Conservation (phyloP, 2,888 invertebrate genomes). For the Silvanus unidentatus region DNA sequence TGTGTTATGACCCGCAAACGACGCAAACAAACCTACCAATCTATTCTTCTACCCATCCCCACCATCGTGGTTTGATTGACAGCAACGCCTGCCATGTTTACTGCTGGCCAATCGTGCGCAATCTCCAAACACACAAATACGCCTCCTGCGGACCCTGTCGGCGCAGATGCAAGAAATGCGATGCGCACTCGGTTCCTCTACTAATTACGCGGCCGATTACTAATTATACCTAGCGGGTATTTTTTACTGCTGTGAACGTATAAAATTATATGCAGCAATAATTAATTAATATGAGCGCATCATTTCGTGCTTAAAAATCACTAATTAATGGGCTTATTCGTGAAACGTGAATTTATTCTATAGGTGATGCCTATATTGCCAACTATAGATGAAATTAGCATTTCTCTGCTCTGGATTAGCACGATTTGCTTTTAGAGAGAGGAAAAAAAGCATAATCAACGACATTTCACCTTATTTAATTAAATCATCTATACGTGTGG, state of each 20-base stretch:
- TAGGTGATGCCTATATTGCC: too few species aligned
- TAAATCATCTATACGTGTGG: too few species aligned
- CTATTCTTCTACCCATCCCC: constrained; percentile 35
- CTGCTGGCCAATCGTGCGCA: constrained; percentile 35
- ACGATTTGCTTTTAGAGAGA: too few species aligned
- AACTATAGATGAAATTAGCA: too few species aligned
- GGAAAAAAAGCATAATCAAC: too few species aligned
- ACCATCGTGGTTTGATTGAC: constrained; percentile 38
- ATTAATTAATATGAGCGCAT: constrained; percentile 47
- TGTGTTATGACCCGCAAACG: constrained; percentile 35
- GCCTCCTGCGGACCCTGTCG: constrained; percentile 15
- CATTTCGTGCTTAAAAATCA: constrained; percentile 45
- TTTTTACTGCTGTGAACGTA: constrained; percentile 38
- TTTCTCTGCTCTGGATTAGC: too few species aligned
- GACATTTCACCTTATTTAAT: too few species aligned
- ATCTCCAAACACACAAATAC: constrained; percentile 22
- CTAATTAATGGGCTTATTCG: constrained; percentile 37
- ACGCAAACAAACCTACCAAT: constrained; percentile 26
- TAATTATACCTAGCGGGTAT: constrained; percentile 49
- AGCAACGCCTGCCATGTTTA: constrained; percentile 46
- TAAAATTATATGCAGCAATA: constrained; percentile 38
- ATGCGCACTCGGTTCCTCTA: constrained; percentile 24
- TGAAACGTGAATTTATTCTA: constrained; percentile 2
- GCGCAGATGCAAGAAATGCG: constrained; percentile 17
- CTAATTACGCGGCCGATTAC: constrained; percentile 44